phyloP scores from a whole-genome alignment of 2,888 invertebrate genomes.

The Epicampocera succincta region DNA sequence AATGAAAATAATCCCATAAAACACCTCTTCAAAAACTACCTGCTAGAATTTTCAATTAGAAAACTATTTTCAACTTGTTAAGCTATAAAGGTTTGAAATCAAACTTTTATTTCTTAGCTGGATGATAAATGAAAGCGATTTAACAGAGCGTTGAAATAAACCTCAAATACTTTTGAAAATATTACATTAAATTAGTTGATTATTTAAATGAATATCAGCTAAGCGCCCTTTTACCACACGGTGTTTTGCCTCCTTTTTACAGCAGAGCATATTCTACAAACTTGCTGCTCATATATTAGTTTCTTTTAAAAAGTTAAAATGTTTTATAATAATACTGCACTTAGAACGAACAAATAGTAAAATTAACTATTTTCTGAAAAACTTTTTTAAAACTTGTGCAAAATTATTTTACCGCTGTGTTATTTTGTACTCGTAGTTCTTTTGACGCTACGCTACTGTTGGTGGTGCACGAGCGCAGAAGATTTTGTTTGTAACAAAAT shows the following conservation, averaged over 20 bases:
- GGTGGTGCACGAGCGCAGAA: neutral
- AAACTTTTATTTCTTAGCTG: too few species aligned
- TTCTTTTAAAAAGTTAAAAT: constrained; percentile 9
- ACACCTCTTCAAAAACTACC: too few species aligned
- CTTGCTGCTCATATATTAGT: neutral
- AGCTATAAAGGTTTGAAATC: too few species aligned
- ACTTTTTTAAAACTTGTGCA: constrained; percentile 1
- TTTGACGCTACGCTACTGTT: neutral
- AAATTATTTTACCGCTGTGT: constrained; percentile 6
- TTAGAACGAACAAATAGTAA: constrained; percentile 1
- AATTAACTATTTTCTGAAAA: constrained; percentile 16
- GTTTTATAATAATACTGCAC: constrained; percentile 8
- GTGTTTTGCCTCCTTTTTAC: too few species aligned
- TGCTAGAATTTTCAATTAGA: too few species aligned
- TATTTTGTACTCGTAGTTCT: neutral
- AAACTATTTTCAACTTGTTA: too few species aligned
- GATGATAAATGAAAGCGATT: too few species aligned
- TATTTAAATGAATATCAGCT: neutral
- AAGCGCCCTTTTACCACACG: too few species aligned
- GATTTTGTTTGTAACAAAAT: neutral
- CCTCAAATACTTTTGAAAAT: too few species aligned
- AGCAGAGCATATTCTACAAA: too few species aligned
- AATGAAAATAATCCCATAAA: too few species aligned
- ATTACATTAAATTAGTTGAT: constrained; percentile 5
- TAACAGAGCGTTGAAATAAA: too few species aligned